Evolutionary conservation across 2,797 vertebrate genomes (phyloP).

Genomic region (Alexandromys oeconomus): DNA sequence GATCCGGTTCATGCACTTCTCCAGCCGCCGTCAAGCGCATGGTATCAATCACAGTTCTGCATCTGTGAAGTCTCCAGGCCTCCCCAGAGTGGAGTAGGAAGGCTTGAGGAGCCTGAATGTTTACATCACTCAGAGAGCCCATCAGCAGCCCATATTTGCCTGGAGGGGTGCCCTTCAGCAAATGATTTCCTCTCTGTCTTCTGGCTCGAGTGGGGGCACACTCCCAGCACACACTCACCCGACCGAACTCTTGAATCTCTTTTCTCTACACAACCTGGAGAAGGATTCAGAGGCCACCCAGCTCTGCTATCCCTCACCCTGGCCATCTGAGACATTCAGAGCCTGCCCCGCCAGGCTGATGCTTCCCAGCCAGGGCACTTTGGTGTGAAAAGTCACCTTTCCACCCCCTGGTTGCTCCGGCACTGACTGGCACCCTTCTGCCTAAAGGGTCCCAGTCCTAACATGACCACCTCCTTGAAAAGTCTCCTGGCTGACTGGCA

Average conservation of each 20-base stretch:
- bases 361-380: background rate
- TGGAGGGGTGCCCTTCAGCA: background rate
- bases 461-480: background rate
- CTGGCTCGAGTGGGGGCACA: background rate
- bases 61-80: conserved; percentile 36
- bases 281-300: no score
- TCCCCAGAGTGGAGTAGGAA: background rate
- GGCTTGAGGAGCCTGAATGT: conserved; percentile 72
- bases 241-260: background rate
- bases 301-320: background rate
- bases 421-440: background rate
- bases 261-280: background rate
- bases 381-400: background rate
- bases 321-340: conserved; percentile 14
- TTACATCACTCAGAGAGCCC: conserved; percentile 62
- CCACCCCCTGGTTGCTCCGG: background rate
- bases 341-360: background rate
- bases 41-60: conserved; percentile 67
- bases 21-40: background rate
- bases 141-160: background rate
- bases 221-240: background rate
- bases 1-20: conserved; percentile 13
- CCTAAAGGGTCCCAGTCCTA: background rate
- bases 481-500: conserved; percentile 14
- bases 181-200: background rate